Percentiles rank a stretch among this genome's conserved stretches.
Conservation (phyloP, 2,797 vertebrate genomes). For the Sebastes taczanowskii region DNA sequence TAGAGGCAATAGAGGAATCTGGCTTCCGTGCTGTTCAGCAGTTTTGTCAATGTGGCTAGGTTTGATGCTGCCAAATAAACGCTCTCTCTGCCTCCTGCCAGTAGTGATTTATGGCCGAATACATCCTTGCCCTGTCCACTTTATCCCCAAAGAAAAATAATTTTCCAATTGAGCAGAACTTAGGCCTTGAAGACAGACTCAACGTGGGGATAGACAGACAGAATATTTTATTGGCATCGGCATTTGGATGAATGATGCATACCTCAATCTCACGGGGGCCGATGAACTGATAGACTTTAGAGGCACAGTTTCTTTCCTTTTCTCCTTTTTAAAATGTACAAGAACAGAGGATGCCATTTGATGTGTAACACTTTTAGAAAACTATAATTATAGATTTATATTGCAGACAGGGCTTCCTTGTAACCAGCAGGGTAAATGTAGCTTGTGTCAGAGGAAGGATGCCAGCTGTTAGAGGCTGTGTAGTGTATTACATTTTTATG, state of each 20-base stretch:
- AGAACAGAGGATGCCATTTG: slow-evolving; percentile 26
- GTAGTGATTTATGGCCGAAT: slow-evolving; percentile 60
- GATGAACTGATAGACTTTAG: not conserved
- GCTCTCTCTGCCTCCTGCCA: slow-evolving; percentile 52
- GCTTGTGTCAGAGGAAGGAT: slow-evolving; percentile 11
- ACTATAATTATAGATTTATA: slow-evolving; percentile 30
- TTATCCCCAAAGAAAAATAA: slow-evolving; percentile 61
- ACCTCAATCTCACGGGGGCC: not conserved
- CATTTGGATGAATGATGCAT: slow-evolving; percentile 49
- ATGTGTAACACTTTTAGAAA: slow-evolving; percentile 31
- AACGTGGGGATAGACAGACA: slow-evolving; percentile 1
- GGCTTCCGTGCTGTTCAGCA: slow-evolving; percentile 61
- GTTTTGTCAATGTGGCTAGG: slow-evolving; percentile 54
- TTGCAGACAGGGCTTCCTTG: slow-evolving; percentile 12
- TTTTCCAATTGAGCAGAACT: slow-evolving; percentile 55
- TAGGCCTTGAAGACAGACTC: slow-evolving; percentile 27
- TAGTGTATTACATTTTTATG: not conserved
- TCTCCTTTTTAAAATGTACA: slow-evolving; percentile 1
- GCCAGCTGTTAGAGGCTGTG: slow-evolving; percentile 6
- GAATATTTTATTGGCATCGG: slow-evolving; percentile 47
- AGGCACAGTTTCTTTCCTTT: slow-evolving; percentile 11
- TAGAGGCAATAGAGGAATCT: slow-evolving; percentile 54
- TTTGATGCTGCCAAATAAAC: slow-evolving; percentile 58
- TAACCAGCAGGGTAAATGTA: slow-evolving; percentile 1
- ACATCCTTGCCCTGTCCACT: slow-evolving; percentile 49